phyloP scores from a whole-genome alignment of 2,113 vertebrate genomes.

The Grammatotria lemairii region DNA sequence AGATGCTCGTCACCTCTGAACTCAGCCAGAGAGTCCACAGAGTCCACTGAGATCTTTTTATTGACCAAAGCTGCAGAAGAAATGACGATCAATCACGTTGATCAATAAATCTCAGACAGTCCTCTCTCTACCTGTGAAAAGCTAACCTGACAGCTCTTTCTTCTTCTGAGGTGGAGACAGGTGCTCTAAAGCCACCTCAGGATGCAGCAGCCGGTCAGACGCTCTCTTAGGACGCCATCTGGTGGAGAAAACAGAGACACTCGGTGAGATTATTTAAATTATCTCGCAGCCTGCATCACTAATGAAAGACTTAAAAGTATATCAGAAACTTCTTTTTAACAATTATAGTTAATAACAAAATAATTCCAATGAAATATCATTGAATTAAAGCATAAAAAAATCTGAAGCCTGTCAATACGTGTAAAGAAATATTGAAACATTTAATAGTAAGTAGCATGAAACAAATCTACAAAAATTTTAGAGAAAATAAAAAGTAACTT shows the following conservation, averaged over 20 bases:
- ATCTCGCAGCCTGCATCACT: background rate
- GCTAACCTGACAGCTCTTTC: background rate
- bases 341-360: background rate
- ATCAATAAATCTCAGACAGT: background rate
- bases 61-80: background rate
- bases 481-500: background rate
- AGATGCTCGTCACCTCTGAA: background rate
- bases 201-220: constrained; percentile 35
- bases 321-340: background rate
- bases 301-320: background rate
- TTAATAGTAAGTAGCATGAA: background rate
- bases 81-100: background rate
- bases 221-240: constrained; percentile 67
- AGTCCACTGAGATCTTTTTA: background rate
- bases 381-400: background rate
- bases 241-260: background rate
- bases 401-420: background rate
- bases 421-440: background rate
- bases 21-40: constrained; percentile 7
- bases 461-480: background rate
- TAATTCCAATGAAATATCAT: background rate
- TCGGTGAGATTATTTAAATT: background rate
- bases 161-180: constrained; percentile 27
- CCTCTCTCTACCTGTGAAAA: background rate
- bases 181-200: background rate